Evolutionary conservation across 92 coral and sea anemone genomes (phyloP).

Genomic region (Phenganax marumi): DNA sequence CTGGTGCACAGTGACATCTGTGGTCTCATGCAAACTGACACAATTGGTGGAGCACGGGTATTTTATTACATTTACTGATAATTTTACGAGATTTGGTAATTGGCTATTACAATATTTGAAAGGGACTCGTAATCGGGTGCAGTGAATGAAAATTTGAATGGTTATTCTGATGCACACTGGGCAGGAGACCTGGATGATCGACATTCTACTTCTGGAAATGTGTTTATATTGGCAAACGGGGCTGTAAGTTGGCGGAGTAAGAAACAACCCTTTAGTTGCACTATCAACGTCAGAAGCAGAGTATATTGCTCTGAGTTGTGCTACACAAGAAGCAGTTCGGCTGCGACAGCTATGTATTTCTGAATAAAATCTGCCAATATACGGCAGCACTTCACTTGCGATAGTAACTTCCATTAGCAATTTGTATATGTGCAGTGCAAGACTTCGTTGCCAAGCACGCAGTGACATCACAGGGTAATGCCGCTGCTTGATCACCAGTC

Average conservation of each 20-base stretch:
- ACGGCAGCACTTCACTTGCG: no score
- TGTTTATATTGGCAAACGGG: constrained; percentile 15
- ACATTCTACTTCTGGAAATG: constrained; percentile 25
- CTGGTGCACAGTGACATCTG: constrained; percentile 46
- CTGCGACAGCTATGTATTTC: constrained; percentile 32
- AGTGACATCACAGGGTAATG: no score
- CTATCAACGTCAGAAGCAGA: constrained; percentile 37
- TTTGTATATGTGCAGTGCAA: no score
- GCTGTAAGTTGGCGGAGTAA: constrained; percentile 23
- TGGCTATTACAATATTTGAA: no score
- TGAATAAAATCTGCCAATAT: no score
- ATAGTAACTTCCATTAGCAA: no score
- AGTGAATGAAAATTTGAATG: no score
- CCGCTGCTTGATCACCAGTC: no score
- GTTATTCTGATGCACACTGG: constrained; percentile 38
- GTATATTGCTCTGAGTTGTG: constrained; percentile 24
- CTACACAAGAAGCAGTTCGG: constrained; percentile 37
- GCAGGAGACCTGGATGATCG: constrained; percentile 36
- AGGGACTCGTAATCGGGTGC: no score
- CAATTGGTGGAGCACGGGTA: constrained; percentile 53
- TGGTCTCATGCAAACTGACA: constrained; percentile 44
- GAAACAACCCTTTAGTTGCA: constrained; percentile 34
- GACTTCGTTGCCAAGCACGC: no score
- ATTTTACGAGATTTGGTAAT: constrained; percentile 48
- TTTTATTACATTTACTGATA: constrained; percentile 53